Conservation (phyloP, 2,888 invertebrate genomes). For the Watsonalla binaria region DNA sequence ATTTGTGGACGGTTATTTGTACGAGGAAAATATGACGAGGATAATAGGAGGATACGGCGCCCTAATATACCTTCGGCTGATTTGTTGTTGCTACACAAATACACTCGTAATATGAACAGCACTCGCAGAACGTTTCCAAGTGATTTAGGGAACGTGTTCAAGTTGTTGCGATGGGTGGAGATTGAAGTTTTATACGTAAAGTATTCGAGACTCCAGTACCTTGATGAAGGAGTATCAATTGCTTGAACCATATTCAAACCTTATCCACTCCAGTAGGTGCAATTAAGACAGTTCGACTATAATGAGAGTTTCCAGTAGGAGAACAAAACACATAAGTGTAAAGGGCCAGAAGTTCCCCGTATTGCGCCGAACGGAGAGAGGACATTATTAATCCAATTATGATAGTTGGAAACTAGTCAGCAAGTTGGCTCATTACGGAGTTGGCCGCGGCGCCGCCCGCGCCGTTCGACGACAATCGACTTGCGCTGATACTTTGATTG, state of each 20-base stretch:
- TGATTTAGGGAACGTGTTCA: too few relatives aligned
- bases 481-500: not conserved
- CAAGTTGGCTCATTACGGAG: slow-evolving; percentile 11
- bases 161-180: too few relatives aligned
- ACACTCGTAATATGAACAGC: not conserved
- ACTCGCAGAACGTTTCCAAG: too few relatives aligned
- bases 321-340: not conserved
- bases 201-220: too few relatives aligned
- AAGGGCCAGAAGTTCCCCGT: not conserved
- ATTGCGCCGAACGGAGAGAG: not conserved
- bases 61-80: not conserved
- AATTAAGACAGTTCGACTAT: too few relatives aligned
- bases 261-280: too few relatives aligned
- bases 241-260: too few relatives aligned
- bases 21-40: not conserved
- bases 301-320: too few relatives aligned
- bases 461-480: not conserved
- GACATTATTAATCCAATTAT: slow-evolving; percentile 17
- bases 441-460: not conserved
- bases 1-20: not conserved
- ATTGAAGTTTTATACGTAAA: too few relatives aligned
- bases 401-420: slow-evolving; percentile 11
- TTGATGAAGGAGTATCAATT: too few relatives aligned
- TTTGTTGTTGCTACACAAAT: not conserved
- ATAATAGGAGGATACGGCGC: not conserved